Evolutionary conservation across 1,140 invertebrate genomes (phyloP).

Genomic region (Rhyacophila brunnea): DNA sequence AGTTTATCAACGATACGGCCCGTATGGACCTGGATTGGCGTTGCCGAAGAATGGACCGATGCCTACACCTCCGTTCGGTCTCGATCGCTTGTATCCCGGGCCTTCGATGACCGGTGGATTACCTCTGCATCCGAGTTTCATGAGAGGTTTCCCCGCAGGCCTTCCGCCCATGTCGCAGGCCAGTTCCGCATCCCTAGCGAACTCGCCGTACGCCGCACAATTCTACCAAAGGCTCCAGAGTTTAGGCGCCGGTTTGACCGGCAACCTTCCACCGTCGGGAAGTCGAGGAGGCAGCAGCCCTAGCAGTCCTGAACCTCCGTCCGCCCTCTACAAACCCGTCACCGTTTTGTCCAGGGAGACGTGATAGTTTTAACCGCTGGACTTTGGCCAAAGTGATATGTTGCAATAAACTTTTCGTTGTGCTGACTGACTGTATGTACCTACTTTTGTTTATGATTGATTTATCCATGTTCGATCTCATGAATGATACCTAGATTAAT

Average conservation of each 20-base stretch:
- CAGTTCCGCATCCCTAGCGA: slow-evolving; percentile 34
- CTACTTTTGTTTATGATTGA: slow-evolving; percentile 19
- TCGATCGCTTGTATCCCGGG: slow-evolving; percentile 49
- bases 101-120: slow-evolving; percentile 24
- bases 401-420: slow-evolving; percentile 21
- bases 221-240: slow-evolving; percentile 54
- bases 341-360: slow-evolving; percentile 53
- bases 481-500: too few species aligned
- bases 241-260: slow-evolving; percentile 41
- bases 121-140: slow-evolving; percentile 54
- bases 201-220: slow-evolving; percentile 38
- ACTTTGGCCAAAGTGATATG: neutral
- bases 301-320: slow-evolving; percentile 52
- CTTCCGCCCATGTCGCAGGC: slow-evolving; percentile 38
- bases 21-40: slow-evolving; percentile 54
- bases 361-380: slow-evolving; percentile 38
- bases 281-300: slow-evolving; percentile 50
- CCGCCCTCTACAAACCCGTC: slow-evolving; percentile 50
- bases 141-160: slow-evolving; percentile 33
- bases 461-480: slow-evolving; percentile 31
- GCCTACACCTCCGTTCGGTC: slow-evolving; percentile 42
- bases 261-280: slow-evolving; percentile 43
- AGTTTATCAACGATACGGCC: slow-evolving; percentile 53
- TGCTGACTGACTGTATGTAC: slow-evolving; percentile 32
- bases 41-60: slow-evolving; percentile 46